Evolutionary conservation across 2,888 invertebrate species (phyloP).

Genomic region (Therioaphis trifolii): DNA sequence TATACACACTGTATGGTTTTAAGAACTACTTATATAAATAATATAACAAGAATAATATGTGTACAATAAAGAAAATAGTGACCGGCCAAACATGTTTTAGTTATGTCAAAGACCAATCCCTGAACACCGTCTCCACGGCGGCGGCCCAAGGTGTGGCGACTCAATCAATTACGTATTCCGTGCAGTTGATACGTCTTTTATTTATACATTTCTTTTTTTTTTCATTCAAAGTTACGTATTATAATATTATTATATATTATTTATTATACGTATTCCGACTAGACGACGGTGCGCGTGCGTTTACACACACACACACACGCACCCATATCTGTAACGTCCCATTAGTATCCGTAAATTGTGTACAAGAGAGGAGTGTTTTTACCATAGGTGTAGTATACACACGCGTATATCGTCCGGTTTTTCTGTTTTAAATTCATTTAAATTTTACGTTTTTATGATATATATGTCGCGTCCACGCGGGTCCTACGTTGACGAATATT

Average conservation of each 20-base stretch:
- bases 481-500: slow-evolving; percentile 57
- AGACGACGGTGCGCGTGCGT: not conserved
- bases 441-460: not conserved
- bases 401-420: slow-evolving; percentile 21
- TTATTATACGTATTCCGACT: not conserved
- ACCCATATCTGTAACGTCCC: not conserved
- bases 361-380: too few species aligned
- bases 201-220: slow-evolving; percentile 4
- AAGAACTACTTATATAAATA: too few species aligned
- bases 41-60: too few species aligned
- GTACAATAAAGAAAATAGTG: not conserved
- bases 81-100: slow-evolving; percentile 29
- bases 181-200: slow-evolving; percentile 21
- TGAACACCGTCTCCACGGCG: not conserved
- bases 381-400: not conserved
- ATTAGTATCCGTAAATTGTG: not conserved
- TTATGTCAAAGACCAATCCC: slow-evolving; percentile 56
- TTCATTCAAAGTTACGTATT: slow-evolving; percentile 11
- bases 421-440: not conserved
- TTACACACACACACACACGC: not conserved
- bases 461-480: slow-evolving; percentile 24
- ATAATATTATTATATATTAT: not conserved
- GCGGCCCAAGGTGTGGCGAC: slow-evolving; percentile 50
- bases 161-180: slow-evolving; percentile 58
- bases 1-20: too few species aligned